These are phyloP conservation scores for Platysternon megacephalum DNA, from an alignment of 2,113 vertebrate genomes.

Conservation along the genomic window DNA sequence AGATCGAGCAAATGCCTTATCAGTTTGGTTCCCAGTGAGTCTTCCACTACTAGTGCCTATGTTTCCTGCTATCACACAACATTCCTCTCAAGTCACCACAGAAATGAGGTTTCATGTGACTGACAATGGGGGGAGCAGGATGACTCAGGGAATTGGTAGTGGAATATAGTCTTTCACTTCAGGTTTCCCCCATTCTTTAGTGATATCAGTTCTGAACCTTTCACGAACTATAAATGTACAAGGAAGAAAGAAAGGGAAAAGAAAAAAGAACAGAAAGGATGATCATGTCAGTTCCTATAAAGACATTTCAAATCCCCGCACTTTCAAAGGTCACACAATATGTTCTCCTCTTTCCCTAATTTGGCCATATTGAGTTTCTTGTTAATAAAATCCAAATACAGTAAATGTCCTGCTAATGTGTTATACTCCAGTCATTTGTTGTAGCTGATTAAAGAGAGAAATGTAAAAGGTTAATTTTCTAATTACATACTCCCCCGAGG, in stretches of 20 bases:
- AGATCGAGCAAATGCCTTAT: not conserved
- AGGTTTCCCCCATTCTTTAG: not conserved
- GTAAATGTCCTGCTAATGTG: constrained; percentile 59
- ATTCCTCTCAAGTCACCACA: not conserved
- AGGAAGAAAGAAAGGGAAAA: not conserved
- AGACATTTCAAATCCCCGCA: not conserved
- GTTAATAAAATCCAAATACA: constrained; percentile 52
- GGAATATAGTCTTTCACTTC: constrained; percentile 2
- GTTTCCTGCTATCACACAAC: not conserved
- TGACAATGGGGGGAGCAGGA: constrained; percentile 9
- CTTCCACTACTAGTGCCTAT: not conserved
- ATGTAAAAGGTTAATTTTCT: constrained; percentile 80
- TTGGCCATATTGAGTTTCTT: constrained; percentile 8
- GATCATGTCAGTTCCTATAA: not conserved
- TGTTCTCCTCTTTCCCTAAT: not conserved
- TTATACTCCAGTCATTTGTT: constrained; percentile 64
- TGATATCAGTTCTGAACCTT: not conserved
- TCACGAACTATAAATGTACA: not conserved
- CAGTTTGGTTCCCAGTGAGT: not conserved
- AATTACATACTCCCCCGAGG: constrained; percentile 68
- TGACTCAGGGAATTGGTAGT: not conserved
- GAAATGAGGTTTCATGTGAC: not conserved
- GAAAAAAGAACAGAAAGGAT: not conserved
- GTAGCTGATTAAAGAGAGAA: constrained; percentile 69
- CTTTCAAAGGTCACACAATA: not conserved